Base-by-base conservation (phyloP, 2,797 vertebrate genomes). In the Anguilla megastoma region DNA sequence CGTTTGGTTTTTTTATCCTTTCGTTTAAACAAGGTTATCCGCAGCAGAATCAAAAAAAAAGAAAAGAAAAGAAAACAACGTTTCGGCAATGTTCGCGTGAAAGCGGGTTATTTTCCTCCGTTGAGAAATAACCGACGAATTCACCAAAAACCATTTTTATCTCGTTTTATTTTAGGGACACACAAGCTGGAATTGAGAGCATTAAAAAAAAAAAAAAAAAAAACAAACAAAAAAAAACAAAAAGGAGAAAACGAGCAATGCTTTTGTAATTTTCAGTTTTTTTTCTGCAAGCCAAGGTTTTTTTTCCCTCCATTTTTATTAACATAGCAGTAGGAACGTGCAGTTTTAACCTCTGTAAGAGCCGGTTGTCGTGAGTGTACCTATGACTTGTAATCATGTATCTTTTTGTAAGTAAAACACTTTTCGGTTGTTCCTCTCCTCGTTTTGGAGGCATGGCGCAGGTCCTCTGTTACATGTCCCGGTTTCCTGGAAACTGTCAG, bases 131-230 rank as follows among this genome's bases (percentile, higher is more conserved):
- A 87, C 87, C 80, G 87, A 94, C 88, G 91, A 86, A 87, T 87
- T 91, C 50, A 92, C 90, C 92, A 94, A 94, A 87, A 88, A 93
- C 93, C 7, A 92, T 94, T 94, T 96, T 94, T 95, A 95, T 96
- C 96, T 95, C 95, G 94, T 93, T 95, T 95, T 91, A 95, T 96
- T 94, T 93, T 95, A 87, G 90, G 92, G 93, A 94, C 94, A 93
- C 89, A 87, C 91, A 94, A 90, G 87, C 93, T 91, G 94, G 92
- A 93, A 94, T 93, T 91, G 84, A 93, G 92, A 93, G 93, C 93
- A 82, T 94, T 95, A 93, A 92, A 91, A 91, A 92, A 80, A 94
- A 87, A 30, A 2, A 66, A 66, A 66, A n/a, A 12, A 71, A n/a
- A 69, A 30, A 69, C 24, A 76, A 12, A 16, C 74, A 80, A 48